These are phyloP conservation scores for Macquaria australasica DNA, from an alignment of 2,113 vertebrate species.

Conservation along the genomic window DNA sequence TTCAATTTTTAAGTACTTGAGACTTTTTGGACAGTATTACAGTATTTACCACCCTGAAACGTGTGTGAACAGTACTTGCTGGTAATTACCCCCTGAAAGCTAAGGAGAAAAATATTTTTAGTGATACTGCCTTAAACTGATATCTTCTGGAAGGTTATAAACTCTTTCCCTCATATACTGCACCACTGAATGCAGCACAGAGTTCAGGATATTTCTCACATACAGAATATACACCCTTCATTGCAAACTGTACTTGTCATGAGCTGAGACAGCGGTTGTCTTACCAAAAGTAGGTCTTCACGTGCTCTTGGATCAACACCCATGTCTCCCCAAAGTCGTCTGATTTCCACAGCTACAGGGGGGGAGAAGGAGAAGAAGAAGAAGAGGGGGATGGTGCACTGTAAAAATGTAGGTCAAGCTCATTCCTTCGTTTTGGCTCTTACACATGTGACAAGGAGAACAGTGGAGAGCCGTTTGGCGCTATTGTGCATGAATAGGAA, in stretches of 20 bases:
- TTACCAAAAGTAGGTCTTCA: conserved; percentile 97
- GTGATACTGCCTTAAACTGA: neutral
- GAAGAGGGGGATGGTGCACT: conserved; percentile 48
- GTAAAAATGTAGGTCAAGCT: conserved; percentile 77
- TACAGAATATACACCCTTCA: neutral
- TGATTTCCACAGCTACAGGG: conserved; percentile 94
- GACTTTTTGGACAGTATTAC: too few relatives aligned
- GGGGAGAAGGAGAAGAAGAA: neutral
- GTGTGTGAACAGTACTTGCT: neutral
- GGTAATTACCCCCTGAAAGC: neutral
- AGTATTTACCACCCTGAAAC: neutral
- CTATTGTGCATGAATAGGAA: conserved; percentile 21
- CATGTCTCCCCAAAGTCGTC: conserved; percentile 98
- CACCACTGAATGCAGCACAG: neutral
- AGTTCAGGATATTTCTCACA: neutral
- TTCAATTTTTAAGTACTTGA: neutral
- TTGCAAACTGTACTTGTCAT: neutral
- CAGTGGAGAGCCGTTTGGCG: conserved; percentile 26
- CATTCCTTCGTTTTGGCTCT: conserved; percentile 64
- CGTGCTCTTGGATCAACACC: conserved; percentile 98
- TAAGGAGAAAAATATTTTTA: neutral
- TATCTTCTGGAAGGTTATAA: neutral
- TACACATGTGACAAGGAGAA: conserved; percentile 51
- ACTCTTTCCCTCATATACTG: neutral
- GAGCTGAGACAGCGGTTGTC: conserved; percentile 54